Percentiles rank a stretch among this genome's conserved stretches.
Conservation (phyloP, 1,140 invertebrate species). For the Asobara japonica region DNA sequence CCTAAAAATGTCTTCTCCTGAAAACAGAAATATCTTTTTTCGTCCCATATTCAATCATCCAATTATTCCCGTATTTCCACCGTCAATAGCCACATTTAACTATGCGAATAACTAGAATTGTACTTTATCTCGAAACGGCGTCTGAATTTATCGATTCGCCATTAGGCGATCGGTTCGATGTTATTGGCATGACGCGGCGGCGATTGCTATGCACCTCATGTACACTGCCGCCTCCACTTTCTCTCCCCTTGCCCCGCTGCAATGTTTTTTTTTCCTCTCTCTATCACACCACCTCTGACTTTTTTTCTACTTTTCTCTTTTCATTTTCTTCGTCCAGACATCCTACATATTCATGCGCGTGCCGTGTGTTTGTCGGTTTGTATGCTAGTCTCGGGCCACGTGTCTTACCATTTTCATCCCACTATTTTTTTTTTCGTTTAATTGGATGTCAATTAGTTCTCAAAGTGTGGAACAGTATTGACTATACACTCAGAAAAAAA, state of each 20-base stretch:
- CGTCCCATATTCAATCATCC: not conserved
- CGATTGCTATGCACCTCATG: constrained; percentile 56
- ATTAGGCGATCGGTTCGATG: constrained; percentile 56
- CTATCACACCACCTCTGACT: constrained; percentile 29
- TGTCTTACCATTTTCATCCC: constrained; percentile 1
- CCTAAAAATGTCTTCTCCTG: no score
- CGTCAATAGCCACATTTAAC: not conserved
- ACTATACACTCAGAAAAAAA: no score
- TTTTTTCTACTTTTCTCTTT: constrained; percentile 33
- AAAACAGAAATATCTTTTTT: no score
- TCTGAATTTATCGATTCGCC: constrained; percentile 51
- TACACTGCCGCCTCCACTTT: constrained; percentile 48
- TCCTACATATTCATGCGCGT: constrained; percentile 62
- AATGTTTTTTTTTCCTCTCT: constrained; percentile 17
- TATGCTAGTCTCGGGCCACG: constrained; percentile 29
- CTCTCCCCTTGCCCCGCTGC: constrained; percentile 24
- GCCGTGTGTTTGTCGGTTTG: constrained; percentile 52
- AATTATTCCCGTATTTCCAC: not conserved
- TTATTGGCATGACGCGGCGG: constrained; percentile 60
- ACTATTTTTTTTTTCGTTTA: constrained; percentile 3
- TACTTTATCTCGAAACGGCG: constrained; percentile 19
- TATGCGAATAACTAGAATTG: not conserved
- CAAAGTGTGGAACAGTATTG: not conserved
- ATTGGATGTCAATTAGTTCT: constrained; percentile 1
- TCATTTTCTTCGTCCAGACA: constrained; percentile 46